Evolutionary conservation across 2,113 vertebrate species (phyloP).

Genomic region (Syngnathus floridae): DNA sequence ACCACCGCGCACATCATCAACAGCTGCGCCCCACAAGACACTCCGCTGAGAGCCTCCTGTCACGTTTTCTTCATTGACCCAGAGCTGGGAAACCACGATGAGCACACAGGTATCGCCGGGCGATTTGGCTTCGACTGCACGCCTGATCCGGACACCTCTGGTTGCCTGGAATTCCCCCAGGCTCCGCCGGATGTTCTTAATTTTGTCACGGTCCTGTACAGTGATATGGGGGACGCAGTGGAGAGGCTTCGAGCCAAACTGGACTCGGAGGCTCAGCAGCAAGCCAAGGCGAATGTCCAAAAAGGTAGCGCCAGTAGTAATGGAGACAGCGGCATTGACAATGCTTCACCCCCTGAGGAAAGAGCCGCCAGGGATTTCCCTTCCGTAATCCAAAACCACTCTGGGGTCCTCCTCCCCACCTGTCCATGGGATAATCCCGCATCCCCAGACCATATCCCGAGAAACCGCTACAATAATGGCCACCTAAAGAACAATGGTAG

Average conservation of each 20-base stretch:
- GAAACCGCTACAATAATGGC: constrained; percentile 61
- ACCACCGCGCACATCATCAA: constrained; percentile 79
- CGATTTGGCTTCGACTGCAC: constrained; percentile 87
- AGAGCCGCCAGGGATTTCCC: constrained; percentile 81
- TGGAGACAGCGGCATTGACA: constrained; percentile 90
- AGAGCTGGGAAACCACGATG: constrained; percentile 81
- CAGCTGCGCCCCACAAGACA: constrained; percentile 61
- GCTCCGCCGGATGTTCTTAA: constrained; percentile 84
- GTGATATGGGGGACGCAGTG: constrained; percentile 85
- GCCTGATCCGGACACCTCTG: constrained; percentile 80
- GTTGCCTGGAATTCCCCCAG: constrained; percentile 89
- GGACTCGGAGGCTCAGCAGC: constrained; percentile 77
- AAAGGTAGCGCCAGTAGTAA: constrained; percentile 83
- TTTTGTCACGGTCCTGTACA: constrained; percentile 86
- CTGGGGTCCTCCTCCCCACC: constrained; percentile 71
- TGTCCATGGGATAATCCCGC: constrained; percentile 74
- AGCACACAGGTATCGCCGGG: constrained; percentile 83
- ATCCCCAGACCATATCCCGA: constrained; percentile 60
- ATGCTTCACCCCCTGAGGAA: constrained; percentile 81
- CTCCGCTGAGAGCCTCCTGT: constrained; percentile 79
- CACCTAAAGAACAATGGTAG: constrained; percentile 32
- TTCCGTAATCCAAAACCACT: constrained; percentile 70
- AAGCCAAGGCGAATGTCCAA: constrained; percentile 69
- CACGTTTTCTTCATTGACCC: constrained; percentile 96
- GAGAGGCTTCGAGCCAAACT: constrained; percentile 82